Evolutionary conservation across 2,888 invertebrate genomes (phyloP).

Genomic region (Dicranocentrus wangi): DNA sequence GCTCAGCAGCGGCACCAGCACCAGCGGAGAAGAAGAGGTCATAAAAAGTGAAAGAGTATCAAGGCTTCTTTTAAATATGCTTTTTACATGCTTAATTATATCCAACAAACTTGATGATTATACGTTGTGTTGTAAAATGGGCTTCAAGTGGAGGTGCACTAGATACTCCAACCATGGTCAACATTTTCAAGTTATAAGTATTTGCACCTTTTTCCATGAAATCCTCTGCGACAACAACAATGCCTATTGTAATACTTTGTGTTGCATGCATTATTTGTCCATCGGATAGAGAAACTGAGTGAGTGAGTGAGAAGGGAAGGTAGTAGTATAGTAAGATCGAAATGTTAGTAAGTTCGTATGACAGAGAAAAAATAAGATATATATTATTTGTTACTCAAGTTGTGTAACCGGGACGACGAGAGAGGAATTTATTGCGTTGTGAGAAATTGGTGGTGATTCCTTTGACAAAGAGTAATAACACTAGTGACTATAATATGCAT

Average conservation of each 20-base stretch:
- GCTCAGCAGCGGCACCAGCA: not conserved
- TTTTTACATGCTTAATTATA: conserved; percentile 23
- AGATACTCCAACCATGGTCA: no score
- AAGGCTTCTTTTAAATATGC: not conserved
- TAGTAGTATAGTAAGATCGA: not conserved
- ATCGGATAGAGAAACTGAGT: not conserved
- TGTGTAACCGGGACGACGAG: conserved; percentile 8
- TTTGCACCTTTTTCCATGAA: not conserved
- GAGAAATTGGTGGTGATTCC: conserved; percentile 15
- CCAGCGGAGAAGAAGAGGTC: not conserved
- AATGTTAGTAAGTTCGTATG: not conserved
- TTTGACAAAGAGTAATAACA: conserved; percentile 15
- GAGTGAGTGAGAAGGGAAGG: not conserved
- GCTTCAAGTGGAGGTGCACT: not conserved
- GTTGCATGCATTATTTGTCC: not conserved
- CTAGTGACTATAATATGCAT: conserved; percentile 1
- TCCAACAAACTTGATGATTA: conserved; percentile 7
- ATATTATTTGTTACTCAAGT: not conserved
- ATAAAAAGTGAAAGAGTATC: conserved; percentile 1
- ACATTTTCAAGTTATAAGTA: no score
- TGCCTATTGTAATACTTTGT: not conserved
- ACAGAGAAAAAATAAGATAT: not conserved
- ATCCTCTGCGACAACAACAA: not conserved
- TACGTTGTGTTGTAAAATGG: no score
- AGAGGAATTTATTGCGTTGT: conserved; percentile 5